A percentile compares a stretch with the other conserved stretches of the same genome.
Evolutionary conservation across 2,113 vertebrate genomes (phyloP).

Genomic region (Elanoides forficatus): DNA sequence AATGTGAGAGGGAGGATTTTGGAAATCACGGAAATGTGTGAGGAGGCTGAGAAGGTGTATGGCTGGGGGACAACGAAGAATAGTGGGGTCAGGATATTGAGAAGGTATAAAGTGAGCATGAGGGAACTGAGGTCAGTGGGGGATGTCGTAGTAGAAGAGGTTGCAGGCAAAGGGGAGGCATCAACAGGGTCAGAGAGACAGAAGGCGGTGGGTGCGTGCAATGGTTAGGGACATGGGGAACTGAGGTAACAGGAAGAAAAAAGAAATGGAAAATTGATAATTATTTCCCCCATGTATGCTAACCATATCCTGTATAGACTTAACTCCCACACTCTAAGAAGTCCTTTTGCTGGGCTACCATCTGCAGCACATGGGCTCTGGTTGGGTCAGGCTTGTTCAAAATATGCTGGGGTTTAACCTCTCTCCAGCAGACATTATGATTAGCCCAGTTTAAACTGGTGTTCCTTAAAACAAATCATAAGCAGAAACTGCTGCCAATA

Average conservation of each 20-base stretch:
- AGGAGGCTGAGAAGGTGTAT: not conserved
- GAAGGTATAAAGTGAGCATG: not conserved
- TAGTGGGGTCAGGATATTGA: not conserved
- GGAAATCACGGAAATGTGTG: not conserved
- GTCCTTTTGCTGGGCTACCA: not conserved
- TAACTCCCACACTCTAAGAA: not conserved
- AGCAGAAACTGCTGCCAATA: conserved; percentile 34
- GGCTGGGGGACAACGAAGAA: not conserved
- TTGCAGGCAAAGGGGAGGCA: not conserved
- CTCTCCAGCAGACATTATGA: not conserved
- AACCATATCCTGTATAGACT: not conserved
- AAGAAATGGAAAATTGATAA: not conserved
- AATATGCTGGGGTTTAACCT: not conserved
- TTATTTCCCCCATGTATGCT: not conserved
- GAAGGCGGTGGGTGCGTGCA: not conserved
- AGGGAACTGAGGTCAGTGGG: not conserved
- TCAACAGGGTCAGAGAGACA: not conserved
- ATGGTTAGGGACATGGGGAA: not conserved
- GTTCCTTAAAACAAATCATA: conserved; percentile 33
- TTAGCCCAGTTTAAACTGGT: conserved; percentile 26
- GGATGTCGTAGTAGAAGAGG: not conserved
- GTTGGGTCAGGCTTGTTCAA: not conserved
- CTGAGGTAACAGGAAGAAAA: not conserved
- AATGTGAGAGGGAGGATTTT: not conserved
- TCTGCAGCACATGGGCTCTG: not conserved